These are phyloP conservation scores for Anser cygnoides DNA, from an alignment of 2,113 vertebrate genomes.

Conservation along the genomic window DNA sequence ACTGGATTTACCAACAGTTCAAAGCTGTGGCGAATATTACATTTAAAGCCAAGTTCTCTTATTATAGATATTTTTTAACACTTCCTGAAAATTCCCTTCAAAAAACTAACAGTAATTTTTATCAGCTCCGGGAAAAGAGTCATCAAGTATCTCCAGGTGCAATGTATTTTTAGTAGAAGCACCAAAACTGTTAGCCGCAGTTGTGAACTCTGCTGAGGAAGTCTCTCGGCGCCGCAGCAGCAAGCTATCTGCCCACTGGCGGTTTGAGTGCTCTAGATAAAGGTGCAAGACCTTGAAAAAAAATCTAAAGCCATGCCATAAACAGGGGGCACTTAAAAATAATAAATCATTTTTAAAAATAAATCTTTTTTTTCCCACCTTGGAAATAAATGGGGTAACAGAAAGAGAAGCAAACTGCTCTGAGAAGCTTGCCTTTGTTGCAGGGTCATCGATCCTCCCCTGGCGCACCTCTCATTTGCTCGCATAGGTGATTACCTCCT, in stretches of 20 bases:
- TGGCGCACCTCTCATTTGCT: background rate
- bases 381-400: background rate
- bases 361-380: background rate
- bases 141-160: slow-evolving; percentile 65
- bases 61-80: slow-evolving; percentile 55
- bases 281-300: slow-evolving; percentile 64
- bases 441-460: background rate
- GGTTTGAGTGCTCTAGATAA: slow-evolving; percentile 26
- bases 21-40: slow-evolving; percentile 17
- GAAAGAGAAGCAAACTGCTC: background rate
- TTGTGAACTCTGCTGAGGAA: slow-evolving; percentile 60
- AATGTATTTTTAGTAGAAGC: slow-evolving; percentile 67
- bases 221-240: slow-evolving; percentile 8
- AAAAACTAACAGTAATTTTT: slow-evolving; percentile 67
- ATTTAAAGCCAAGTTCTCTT: slow-evolving; percentile 37
- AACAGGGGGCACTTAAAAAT: background rate
- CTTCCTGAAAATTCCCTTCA: slow-evolving; percentile 62
- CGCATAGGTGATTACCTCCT: background rate
- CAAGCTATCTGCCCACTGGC: slow-evolving; percentile 53
- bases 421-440: background rate
- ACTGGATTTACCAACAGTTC: slow-evolving; percentile 52
- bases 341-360: background rate
- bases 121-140: slow-evolving; percentile 57
- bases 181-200: slow-evolving; percentile 42
- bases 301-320: slow-evolving; percentile 39